Evolutionary conservation across 2,888 invertebrate species (phyloP).

Genomic region (Limenitis arthemis): DNA sequence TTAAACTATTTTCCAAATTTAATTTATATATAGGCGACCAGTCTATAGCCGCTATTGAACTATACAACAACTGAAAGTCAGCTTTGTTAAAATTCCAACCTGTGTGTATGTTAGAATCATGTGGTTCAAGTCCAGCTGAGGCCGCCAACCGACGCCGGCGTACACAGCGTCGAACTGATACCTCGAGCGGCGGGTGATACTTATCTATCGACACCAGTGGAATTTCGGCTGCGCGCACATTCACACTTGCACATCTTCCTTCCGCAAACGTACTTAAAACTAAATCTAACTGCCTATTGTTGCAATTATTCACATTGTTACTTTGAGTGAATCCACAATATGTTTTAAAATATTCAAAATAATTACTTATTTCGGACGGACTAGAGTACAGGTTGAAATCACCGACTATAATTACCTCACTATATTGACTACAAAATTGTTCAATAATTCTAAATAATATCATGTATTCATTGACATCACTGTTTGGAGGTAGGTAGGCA

Average conservation of each 20-base stretch:
- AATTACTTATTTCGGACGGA: neutral
- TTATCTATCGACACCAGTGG: conserved; percentile 10
- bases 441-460: no score
- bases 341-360: conserved; percentile 13
- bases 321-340: conserved; percentile 13
- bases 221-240: conserved; percentile 6
- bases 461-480: conserved; percentile 8
- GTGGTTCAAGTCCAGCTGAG: no score
- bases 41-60: neutral
- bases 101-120: neutral
- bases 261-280: conserved; percentile 4
- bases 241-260: neutral
- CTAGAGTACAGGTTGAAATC: no score
- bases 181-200: conserved; percentile 14
- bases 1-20: no score
- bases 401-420: no score
- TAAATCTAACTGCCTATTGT: conserved; percentile 8
- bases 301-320: conserved; percentile 6
- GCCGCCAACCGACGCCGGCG: no score
- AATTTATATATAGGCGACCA: neutral
- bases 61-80: conserved; percentile 8
- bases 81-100: conserved; percentile 13
- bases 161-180: neutral
- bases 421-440: no score
- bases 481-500: conserved; percentile 13